A percentile compares a stretch with the other conserved stretches of the same genome.
These are phyloP conservation scores for Drosophila niveifrons DNA, from an alignment of 2,888 invertebrate genomes.

Conservation along the genomic window DNA sequence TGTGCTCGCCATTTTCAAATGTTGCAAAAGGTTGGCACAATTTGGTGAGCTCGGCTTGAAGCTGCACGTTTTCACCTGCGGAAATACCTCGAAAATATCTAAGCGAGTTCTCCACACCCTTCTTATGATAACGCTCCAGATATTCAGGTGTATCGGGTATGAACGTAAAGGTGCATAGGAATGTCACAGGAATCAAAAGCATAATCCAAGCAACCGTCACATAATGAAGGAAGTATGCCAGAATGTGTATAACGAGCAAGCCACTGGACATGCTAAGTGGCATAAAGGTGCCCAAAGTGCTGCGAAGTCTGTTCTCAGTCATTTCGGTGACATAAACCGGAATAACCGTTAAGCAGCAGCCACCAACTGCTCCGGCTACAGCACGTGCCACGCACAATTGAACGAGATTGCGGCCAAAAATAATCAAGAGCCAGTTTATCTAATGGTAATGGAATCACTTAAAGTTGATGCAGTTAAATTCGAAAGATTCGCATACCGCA, in stretches of 20 bases:
- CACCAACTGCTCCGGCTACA: background rate
- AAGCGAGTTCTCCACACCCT: background rate
- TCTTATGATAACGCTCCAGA: background rate
- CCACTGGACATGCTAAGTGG: background rate
- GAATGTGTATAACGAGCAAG: background rate
- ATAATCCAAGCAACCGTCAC: slow-evolving; percentile 8
- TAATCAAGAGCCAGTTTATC: slow-evolving; percentile 2
- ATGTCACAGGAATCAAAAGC: background rate
- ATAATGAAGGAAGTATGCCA: slow-evolving; percentile 1
- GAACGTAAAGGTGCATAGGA: background rate
- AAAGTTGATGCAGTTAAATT: background rate
- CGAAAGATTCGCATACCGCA: background rate
- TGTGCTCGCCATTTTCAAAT: background rate
- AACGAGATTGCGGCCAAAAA: background rate
- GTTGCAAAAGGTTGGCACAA: background rate
- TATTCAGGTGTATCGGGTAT: slow-evolving; percentile 3
- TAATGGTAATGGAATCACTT: background rate
- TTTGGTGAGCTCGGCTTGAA: background rate
- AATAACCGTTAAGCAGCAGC: background rate
- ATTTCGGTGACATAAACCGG: slow-evolving; percentile 1
- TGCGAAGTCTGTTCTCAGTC: background rate
- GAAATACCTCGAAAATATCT: slow-evolving; percentile 6
- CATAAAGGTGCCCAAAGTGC: background rate
- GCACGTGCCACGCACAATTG: slow-evolving; percentile 3
- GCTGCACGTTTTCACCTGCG: background rate